Conservation (phyloP, 2,113 vertebrate genomes). For the rat (Rattus norvegicus) region DNA sequence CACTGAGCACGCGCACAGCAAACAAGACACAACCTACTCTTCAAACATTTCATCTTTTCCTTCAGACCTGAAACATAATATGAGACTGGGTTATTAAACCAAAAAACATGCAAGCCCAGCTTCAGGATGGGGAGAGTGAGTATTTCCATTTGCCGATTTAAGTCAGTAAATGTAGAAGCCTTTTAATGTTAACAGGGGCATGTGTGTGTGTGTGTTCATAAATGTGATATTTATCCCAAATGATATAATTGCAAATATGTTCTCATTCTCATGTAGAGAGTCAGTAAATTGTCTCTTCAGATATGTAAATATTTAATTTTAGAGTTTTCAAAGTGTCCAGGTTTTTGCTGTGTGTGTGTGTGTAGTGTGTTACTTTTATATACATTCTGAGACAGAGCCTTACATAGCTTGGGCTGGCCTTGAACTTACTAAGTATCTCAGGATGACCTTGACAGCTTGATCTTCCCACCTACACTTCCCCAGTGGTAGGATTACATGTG, state of each 20-base stretch:
- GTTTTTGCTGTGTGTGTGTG: not conserved
- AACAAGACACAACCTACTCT: slow-evolving; percentile 85
- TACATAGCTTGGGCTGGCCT: not conserved
- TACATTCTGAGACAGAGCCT: not conserved
- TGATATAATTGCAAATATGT: not conserved
- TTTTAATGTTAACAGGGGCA: not conserved
- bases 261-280: not conserved
- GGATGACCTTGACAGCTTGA: not conserved
- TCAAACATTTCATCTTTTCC: slow-evolving; percentile 87
- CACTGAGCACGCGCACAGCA: slow-evolving; percentile 76
- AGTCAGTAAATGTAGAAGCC: not conserved
- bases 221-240: not conserved
- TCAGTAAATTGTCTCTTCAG: not conserved
- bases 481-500: not conserved
- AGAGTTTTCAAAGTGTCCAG: not conserved
- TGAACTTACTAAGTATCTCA: not conserved
- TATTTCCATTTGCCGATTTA: not conserved
- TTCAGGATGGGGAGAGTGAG: accelerated
- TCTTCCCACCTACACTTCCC: not conserved
- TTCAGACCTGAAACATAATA: slow-evolving; percentile 87
- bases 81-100: slow-evolving; percentile 72
- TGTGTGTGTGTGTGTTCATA: not conserved
- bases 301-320: slow-evolving; percentile 2
- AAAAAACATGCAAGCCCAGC: not conserved
- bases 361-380: not conserved